These are phyloP conservation scores for Drosophila gaucha DNA, from an alignment of 2,888 invertebrate genomes.

Conservation along the genomic window DNA sequence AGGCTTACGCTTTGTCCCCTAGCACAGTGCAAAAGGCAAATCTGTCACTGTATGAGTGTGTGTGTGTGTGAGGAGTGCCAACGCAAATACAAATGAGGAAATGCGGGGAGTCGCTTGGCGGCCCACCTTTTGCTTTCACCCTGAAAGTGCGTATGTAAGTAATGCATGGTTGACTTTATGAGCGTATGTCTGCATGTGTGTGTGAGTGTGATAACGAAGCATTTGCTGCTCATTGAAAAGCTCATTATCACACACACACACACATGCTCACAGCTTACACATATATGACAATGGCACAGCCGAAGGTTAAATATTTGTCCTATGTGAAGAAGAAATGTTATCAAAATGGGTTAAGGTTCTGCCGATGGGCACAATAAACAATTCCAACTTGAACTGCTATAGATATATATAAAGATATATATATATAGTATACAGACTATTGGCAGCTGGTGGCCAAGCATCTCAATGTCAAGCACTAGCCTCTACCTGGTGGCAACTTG, in stretches of 20 bases:
- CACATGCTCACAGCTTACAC: slow-evolving; percentile 10
- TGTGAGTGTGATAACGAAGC: slow-evolving; percentile 52
- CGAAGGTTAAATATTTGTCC: slow-evolving; percentile 55
- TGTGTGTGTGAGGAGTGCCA: slow-evolving; percentile 52
- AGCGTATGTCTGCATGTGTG: slow-evolving; percentile 20
- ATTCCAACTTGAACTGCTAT: slow-evolving; percentile 4
- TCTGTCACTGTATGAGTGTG: slow-evolving; percentile 12
- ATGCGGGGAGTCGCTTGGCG: slow-evolving; percentile 47
- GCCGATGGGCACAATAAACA: slow-evolving; percentile 24
- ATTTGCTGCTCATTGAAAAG: slow-evolving; percentile 56
- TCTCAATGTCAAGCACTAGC: slow-evolving; percentile 47
- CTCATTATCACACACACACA: slow-evolving; percentile 53
- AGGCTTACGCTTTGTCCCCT: slow-evolving; percentile 56
- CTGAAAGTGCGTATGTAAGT: slow-evolving; percentile 32
- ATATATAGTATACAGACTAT: not conserved
- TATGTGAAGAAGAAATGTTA: slow-evolving; percentile 26
- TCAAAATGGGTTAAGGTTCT: slow-evolving; percentile 56
- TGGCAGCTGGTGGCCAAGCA: slow-evolving; percentile 17
- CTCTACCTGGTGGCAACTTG: slow-evolving; percentile 57
- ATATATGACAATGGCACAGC: slow-evolving; percentile 25
- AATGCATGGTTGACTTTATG: slow-evolving; percentile 45
- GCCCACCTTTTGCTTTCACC: slow-evolving; percentile 32
- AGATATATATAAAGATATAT: not conserved
- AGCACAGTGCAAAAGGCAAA: slow-evolving; percentile 27
- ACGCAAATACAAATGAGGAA: slow-evolving; percentile 73